Evolutionary conservation across 2,888 invertebrate genomes (phyloP).

Genomic region (Drosophila putrida): DNA sequence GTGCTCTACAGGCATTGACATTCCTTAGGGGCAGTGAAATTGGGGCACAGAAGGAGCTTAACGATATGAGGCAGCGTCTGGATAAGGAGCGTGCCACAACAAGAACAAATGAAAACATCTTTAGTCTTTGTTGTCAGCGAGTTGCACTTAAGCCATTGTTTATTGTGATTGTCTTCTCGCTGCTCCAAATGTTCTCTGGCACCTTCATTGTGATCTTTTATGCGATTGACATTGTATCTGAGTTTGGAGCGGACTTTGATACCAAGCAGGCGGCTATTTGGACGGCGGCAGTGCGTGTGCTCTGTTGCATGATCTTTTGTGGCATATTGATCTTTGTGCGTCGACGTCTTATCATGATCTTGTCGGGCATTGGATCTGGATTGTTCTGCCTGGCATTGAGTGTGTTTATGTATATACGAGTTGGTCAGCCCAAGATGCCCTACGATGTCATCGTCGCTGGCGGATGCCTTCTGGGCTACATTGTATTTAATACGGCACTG

Average conservation of each 20-base stretch:
- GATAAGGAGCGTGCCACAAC: slow-evolving; percentile 86
- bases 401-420: slow-evolving; percentile 85
- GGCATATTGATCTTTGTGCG: slow-evolving; percentile 88
- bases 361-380: slow-evolving; percentile 90
- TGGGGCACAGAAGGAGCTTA: slow-evolving; percentile 87
- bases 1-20: slow-evolving; percentile 87
- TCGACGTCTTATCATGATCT: slow-evolving; percentile 88
- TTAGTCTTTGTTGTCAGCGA: slow-evolving; percentile 87
- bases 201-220: slow-evolving; percentile 93
- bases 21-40: slow-evolving; percentile 88
- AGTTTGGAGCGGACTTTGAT: slow-evolving; percentile 86
- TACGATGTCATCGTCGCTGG: slow-evolving; percentile 79
- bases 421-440: slow-evolving; percentile 72
- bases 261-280: slow-evolving; percentile 89
- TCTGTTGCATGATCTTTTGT: slow-evolving; percentile 89
- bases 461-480: slow-evolving; percentile 88
- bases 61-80: slow-evolving; percentile 88
- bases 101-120: slow-evolving; percentile 86
- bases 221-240: slow-evolving; percentile 90
- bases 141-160: slow-evolving; percentile 90
- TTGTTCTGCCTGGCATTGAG: slow-evolving; percentile 88
- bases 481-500: slow-evolving; percentile 91
- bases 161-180: slow-evolving; percentile 90
- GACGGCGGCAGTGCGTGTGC: slow-evolving; percentile 89
- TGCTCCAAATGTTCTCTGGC: slow-evolving; percentile 91